Base-by-base conservation (phyloP, 2,888 invertebrate genomes). In the Ophion obscuratus region DNA sequence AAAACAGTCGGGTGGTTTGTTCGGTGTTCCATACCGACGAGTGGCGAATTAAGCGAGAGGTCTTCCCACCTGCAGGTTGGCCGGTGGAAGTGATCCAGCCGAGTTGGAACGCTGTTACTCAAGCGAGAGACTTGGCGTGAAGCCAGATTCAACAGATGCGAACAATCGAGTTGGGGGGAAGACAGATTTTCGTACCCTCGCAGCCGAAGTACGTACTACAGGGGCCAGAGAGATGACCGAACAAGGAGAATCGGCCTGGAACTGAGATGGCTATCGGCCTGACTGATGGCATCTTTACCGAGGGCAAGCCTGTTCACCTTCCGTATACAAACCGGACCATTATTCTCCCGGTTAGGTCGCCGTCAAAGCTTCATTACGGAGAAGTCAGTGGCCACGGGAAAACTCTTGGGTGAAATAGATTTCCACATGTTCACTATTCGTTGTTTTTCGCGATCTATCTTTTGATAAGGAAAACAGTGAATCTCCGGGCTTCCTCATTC, bases 81-180 rank as follows among this genome's bases (percentile, higher is more conserved):
- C 20, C 14, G 14, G 71, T 73, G 76, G 62, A 74, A 78, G 64
- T 66, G 81, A 86, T 81, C 80, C 83, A 68, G 66, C 74, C 81
- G 68, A 81, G 78, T 81, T 86, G 87, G 89, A 89, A 89, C 89
- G 88, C 90, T 90, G 90, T 91, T 90, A 91, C 89, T 87, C 75
- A 66, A 87, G 86, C 79, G 83, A 89, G 86, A 83, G 88, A 86
- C 84, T 91, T 91, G 91, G 91, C 91, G 59, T 74, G 31, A 31
- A 64, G 91, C 91, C 91, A 92, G 90, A 92, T 90, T 92, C 92
- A 92, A 92, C 91, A 92, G 92, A 91, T 92, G 90, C 87, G 90
- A 91, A 91, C 91, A 91, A 91, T 91, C 88, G 47, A 27, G 59
- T 17, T 44, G 20, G 24, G 17, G 40, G 17, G 40, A 57, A 36